phyloP scores from a whole-genome alignment of 2,113 vertebrate genomes.

The Acrocephalus arundinaceus region DNA sequence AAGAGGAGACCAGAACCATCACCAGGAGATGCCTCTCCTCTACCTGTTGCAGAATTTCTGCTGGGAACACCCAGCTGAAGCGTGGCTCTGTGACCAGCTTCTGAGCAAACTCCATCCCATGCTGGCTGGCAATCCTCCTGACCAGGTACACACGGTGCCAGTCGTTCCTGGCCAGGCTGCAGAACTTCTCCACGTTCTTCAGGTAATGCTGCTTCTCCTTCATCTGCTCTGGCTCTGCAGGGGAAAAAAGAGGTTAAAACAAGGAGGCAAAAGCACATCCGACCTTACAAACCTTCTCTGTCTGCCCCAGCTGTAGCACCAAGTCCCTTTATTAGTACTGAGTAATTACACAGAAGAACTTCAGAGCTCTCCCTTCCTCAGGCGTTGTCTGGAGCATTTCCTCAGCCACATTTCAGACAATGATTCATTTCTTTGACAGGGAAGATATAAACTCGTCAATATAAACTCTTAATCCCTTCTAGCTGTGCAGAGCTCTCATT shows the following conservation, averaged over 20 bases:
- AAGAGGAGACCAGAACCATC: not conserved
- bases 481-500: not conserved
- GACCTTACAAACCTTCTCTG: not conserved
- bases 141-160: conserved; percentile 89
- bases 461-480: not conserved
- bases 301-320: not conserved
- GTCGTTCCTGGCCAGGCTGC: conserved; percentile 68
- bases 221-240: conserved; percentile 15
- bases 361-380: not conserved
- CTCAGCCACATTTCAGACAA: not conserved
- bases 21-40: not conserved
- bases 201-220: conserved; percentile 50
- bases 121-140: conserved; percentile 78
- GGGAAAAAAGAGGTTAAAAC: not conserved
- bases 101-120: conserved; percentile 84
- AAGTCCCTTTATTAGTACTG: not conserved
- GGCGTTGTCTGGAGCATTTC: not conserved
- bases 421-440: not conserved
- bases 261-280: not conserved
- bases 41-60: conserved; percentile 79
- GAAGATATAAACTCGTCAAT: not conserved
- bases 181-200: conserved; percentile 69
- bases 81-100: conserved; percentile 59
- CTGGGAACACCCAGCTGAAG: conserved; percentile 86
- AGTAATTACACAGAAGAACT: not conserved